Evolutionary conservation across 2,113 vertebrate genomes (phyloP).

Genomic region (Callionymus lyra): DNA sequence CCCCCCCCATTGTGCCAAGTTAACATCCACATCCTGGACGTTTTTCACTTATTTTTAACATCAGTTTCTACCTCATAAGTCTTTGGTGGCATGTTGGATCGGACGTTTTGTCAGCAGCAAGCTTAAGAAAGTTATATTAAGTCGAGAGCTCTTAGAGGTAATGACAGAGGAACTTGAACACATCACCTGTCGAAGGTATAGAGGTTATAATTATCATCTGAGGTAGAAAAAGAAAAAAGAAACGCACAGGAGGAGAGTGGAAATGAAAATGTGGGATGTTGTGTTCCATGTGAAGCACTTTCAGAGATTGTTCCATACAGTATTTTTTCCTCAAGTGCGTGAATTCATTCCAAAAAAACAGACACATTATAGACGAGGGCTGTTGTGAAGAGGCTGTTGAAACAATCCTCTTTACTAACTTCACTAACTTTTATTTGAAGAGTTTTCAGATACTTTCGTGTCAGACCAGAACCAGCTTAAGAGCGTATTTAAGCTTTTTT

Average conservation of each 20-base stretch:
- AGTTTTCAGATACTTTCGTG: no score
- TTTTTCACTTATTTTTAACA: no score
- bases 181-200: conserved; percentile 26
- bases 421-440: no score
- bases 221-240: conserved; percentile 28
- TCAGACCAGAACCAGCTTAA: no score
- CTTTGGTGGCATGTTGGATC: conserved; percentile 16
- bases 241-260: conserved; percentile 24
- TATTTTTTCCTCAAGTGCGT: no score
- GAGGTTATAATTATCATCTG: conserved; percentile 38
- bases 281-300: not conserved
- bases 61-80: not conserved
- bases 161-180: conserved; percentile 54
- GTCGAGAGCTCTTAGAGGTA: conserved; percentile 39
- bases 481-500: no score
- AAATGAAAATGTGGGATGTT: conserved; percentile 17
- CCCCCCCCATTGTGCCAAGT: conserved; percentile 1
- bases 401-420: no score
- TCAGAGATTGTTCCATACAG: no score
- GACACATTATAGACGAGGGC: no score
- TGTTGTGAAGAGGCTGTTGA: no score
- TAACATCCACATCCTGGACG: not conserved
- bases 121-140: conserved; percentile 44
- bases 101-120: conserved; percentile 22
- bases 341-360: no score